Evolutionary conservation across 1,140 invertebrate genomes (phyloP), one percentile per base, ranked within the genome.

Genomic region (Leptinotarsa defecta): DNA sequence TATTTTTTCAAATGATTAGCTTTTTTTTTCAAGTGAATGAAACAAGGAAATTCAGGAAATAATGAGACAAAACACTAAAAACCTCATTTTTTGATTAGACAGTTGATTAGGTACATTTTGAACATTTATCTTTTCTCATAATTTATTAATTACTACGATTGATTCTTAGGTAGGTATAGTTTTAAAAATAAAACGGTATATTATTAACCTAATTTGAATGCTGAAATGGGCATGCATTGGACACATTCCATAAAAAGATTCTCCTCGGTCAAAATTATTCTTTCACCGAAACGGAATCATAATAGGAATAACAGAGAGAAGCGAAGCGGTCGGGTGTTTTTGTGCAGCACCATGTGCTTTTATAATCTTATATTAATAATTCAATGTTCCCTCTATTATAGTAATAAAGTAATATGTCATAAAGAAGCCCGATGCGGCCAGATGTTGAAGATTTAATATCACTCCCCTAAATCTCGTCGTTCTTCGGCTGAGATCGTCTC

Each of bases 361-460:
- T 81, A 82, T 85, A 84, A 85, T 85, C 83, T 85, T 85, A 85
- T 85, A 85, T 85, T 85, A 85, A 85, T 85, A 85, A 85, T 85
- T 85, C 84, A 85, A 85, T 85, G 83, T 83, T 81, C 84, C 84
- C 83, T 84, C 84, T 83, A 85, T 85, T 85, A 83, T 81, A 81
- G 83, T 85, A 85, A 85, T 85, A 84, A 85, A 85, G 84, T 85
- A 85, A 85, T 85, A 85, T 84, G 84, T 85, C 84, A 85, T 84
- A 83, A 85, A 83, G 81, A 82, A 83, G 79, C 79, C 74, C 79
- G 74, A 79, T 77, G 75, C 76, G 79, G 77, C 83, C 83, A 84
- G 82, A 83, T 84, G 83, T 78, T 75, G 82, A 74, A 80, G 83
- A 83, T 84, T 84, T 84, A 84, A 84, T 84, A 84, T 84, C 76